Percentiles rank a stretch among this genome's conserved stretches.
Conservation (phyloP, 2,113 vertebrate genomes). For the Aldabrachelys gigantea region DNA sequence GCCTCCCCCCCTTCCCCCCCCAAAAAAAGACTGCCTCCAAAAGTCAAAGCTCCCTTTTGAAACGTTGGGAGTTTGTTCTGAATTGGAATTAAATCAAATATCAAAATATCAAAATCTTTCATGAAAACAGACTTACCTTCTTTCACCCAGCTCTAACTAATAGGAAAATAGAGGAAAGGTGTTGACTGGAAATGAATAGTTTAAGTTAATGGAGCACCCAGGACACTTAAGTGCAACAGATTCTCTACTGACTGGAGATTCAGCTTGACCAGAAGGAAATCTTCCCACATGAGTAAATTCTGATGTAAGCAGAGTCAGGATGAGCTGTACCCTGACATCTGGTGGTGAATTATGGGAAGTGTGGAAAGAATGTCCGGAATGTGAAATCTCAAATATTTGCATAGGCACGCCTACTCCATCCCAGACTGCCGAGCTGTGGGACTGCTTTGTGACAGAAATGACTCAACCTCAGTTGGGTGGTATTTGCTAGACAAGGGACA, state of each 20-base stretch:
- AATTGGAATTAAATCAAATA: not conserved
- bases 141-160: not conserved
- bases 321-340: too few species aligned
- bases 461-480: too few species aligned
- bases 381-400: too few species aligned
- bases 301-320: too few species aligned
- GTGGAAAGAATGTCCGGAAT: too few species aligned
- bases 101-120: not conserved
- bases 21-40: not conserved
- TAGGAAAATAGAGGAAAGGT: not conserved
- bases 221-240: not conserved
- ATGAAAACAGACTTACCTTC: not conserved
- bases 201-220: not conserved
- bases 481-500: too few species aligned
- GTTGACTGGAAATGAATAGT: not conserved
- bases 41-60: conserved; percentile 27
- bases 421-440: too few species aligned
- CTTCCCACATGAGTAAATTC: not conserved
- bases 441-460: too few species aligned
- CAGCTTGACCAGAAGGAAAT: not conserved
- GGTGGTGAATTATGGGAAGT: too few species aligned
- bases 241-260: not conserved
- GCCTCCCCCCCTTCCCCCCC: not conserved
- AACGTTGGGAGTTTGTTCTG: conserved; percentile 33
- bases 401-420: too few species aligned